These are phyloP conservation scores for Scaptomyza reducta DNA, from an alignment of 2,888 invertebrate species.

Conservation along the genomic window DNA sequence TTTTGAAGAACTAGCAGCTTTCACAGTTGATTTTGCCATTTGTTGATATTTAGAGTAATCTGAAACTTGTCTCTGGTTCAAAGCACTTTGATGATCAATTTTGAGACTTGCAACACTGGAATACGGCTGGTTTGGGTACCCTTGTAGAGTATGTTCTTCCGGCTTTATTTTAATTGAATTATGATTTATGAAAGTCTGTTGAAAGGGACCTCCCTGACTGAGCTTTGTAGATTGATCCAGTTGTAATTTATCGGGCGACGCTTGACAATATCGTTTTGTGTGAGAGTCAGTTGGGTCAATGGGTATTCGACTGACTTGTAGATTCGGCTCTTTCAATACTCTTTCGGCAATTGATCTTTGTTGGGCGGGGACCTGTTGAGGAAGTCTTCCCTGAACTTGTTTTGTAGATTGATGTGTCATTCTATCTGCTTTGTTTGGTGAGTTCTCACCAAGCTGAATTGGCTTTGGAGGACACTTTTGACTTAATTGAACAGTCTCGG, in stretches of 20 bases:
- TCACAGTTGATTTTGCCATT: not conserved
- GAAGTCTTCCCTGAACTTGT: not conserved
- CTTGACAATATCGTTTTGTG: not conserved
- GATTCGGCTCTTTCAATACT: not conserved
- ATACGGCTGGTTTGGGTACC: not conserved
- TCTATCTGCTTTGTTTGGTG: not conserved
- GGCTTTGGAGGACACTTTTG: not conserved
- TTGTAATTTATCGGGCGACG: not conserved
- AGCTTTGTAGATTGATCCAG: not conserved
- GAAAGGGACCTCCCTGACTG: not conserved
- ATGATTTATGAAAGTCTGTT: not conserved
- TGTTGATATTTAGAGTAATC: not conserved
- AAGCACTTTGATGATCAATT: no score
- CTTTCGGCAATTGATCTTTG: not conserved
- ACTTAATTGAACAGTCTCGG: not conserved
- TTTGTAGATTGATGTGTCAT: no score
- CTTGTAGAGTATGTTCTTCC: not conserved
- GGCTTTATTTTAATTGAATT: not conserved
- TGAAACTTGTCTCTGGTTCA: not conserved
- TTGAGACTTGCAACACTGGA: not conserved
- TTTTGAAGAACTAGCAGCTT: not conserved
- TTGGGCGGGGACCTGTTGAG: not conserved
- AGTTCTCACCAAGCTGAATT: not conserved
- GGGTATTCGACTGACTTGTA: not conserved
- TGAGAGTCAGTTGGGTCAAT: not conserved